Conservation (phyloP, 2,888 invertebrate species). For the Hirtodrosophila duncani region DNA sequence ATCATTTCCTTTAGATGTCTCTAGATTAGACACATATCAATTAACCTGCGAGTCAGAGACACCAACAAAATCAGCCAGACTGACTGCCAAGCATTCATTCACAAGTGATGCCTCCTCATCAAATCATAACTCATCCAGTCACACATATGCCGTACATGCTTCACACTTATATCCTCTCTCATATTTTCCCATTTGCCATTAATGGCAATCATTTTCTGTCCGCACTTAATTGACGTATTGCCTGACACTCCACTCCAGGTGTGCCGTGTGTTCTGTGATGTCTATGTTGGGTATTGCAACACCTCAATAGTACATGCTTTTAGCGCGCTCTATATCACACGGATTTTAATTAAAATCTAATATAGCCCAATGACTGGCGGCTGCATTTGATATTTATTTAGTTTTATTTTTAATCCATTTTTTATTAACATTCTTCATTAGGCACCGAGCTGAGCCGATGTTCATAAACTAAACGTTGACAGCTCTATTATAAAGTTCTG, state of each 20-base stretch:
- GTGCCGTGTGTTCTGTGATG: constrained; percentile 18
- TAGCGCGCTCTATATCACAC: constrained; percentile 64
- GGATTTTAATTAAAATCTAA: constrained; percentile 66
- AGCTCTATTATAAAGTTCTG: constrained; percentile 15
- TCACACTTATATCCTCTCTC: background rate
- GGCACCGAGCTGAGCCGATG: constrained; percentile 3
- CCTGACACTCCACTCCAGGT: constrained; percentile 26
- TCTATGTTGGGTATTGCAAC: too few relatives aligned
- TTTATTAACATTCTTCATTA: constrained; percentile 33
- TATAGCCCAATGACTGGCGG: constrained; percentile 24
- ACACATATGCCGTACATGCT: constrained; percentile 16
- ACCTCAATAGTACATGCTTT: too few relatives aligned
- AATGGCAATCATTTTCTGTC: constrained; percentile 50
- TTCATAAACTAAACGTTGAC: constrained; percentile 20
- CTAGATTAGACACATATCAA: too few relatives aligned
- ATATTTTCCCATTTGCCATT: constrained; percentile 41
- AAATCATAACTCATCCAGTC: too few relatives aligned
- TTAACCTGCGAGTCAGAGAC: too few relatives aligned
- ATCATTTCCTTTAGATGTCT: too few relatives aligned
- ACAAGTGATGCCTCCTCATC: too few relatives aligned
- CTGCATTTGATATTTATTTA: constrained; percentile 22
- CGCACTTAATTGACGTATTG: constrained; percentile 68
- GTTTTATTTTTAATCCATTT: constrained; percentile 29
- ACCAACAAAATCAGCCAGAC: too few relatives aligned
- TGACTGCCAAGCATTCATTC: too few relatives aligned